These are phyloP conservation scores for Anadara kagoshimensis DNA, from an alignment of 1,140 invertebrate genomes.

Conservation along the genomic window DNA sequence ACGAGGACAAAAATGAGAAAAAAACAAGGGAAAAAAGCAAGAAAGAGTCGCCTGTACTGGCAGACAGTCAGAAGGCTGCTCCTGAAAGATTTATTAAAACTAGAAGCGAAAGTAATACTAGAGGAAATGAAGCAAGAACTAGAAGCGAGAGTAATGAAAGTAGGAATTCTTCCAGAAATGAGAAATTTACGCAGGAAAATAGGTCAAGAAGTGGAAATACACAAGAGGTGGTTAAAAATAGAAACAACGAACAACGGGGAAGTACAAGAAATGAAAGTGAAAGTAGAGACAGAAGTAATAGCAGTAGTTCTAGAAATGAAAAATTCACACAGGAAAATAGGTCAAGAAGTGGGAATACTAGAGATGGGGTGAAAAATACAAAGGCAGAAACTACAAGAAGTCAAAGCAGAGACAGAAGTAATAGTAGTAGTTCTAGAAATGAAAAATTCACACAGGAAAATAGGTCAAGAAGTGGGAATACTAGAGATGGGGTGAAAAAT, in stretches of 20 bases:
- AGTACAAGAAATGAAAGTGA: not conserved
- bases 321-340: not conserved
- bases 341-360: not conserved
- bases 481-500: not conserved
- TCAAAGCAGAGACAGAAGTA: not conserved
- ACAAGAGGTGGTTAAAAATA: not conserved
- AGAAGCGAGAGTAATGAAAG: not conserved
- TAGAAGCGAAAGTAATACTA: not conserved
- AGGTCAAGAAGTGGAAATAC: not conserved
- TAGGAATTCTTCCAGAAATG: not conserved
- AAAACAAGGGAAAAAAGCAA: constrained; percentile 7
- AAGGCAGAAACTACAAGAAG: not conserved
- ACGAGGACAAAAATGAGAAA: not conserved
- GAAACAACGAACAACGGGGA: not conserved
- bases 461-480: not conserved
- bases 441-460: not conserved
- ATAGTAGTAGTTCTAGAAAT: not conserved
- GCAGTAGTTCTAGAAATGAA: not conserved
- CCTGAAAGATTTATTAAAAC: constrained; percentile 22
- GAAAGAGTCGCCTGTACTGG: constrained; percentile 5
- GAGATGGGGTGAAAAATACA: not conserved
- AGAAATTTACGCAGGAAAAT: not conserved
- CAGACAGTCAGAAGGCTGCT: not conserved
- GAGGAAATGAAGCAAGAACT: not conserved
- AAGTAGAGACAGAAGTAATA: not conserved